Evolutionary conservation across 2,888 invertebrate genomes (phyloP), one percentile per base, ranked within the genome.

Genomic region (Nineta flava): DNA sequence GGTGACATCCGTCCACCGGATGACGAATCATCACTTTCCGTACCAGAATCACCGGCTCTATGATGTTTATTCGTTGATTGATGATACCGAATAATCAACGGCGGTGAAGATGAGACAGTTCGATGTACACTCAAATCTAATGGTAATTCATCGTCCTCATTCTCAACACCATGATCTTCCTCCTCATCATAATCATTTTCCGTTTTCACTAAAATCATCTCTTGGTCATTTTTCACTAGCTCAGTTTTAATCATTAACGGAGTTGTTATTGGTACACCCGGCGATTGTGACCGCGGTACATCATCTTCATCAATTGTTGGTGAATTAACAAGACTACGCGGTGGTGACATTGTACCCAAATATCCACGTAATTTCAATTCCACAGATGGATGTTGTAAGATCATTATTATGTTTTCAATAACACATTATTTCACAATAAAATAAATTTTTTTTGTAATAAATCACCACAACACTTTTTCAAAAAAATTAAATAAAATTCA

Each of bases 21-120:
- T 12, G 35, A 17, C 53, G 86, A 85, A 66, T 87, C 88, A 57
- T 87, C 87, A 52, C 87, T 85, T 61, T 85, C 85, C 45, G 80
- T 79, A 46, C 83, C 85, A 58, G 84, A 85, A 67, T 84, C 81
- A 51, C 53, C 66, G 68, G 65, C 60, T 49, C 59, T n/a, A n/a
- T n/a, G n/a, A n/a, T n/a, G 61, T 51, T 55, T 59, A 55, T 58
- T 62, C 50, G 55, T 57, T 38, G 57, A 55, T 47, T 58, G 53
- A 51, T 59, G 52, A 55, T 53, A 63, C 62, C 66, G 54, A 68
- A 70, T 65, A 74, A 68, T 55, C 26, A 26, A 26, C 26, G 26
- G 26, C 7, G 26, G 26, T 26, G 26, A 26, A 5, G 26, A 26
- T 5, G 26, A 26, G 2, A n/a, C n/a, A n/a, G 26, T 69, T 59